Evolutionary conservation across 1,140 invertebrate species (phyloP), one percentile per base, ranked within the genome.

Genomic region (Lepidurus packardi): DNA sequence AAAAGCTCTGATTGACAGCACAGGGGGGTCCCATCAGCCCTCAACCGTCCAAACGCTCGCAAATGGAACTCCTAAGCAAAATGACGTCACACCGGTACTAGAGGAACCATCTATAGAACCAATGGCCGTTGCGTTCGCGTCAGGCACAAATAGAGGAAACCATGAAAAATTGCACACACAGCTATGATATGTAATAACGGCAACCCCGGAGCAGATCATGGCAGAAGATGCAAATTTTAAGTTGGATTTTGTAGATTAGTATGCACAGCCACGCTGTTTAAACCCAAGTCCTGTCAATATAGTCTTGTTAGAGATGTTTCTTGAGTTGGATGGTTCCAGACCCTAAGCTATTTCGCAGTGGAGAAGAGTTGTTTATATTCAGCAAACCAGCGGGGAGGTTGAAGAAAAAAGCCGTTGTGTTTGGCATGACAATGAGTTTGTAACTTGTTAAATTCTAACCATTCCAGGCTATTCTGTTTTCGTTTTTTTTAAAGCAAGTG

Each of bases 351-450:
- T n/a, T 65, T 65, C 53, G 6, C 16, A 13, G 4, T 7, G 9
- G 21, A 21, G 3, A 65, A 65, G 21, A 13, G 53, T 65, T 21
- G 8, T 9, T 13, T 65, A 65, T 65, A 65, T 65, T 65, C 53
- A 65, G 16, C 16, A 65, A 65, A 65, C 16, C 53, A 65, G 53
- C 53, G 21, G 53, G 53, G 53, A n/a, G 16, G 53, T 21, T 21
- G 6, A n/a, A 4, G 21, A 65, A 47, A 65, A 65, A 65, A 21
- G 6, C 16, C 53, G 53, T 21, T 65, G 53, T 21, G 21, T 21
- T 65, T 65, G 53, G 53, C 53, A 65, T 65, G 53, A 65, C 13
- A 65, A 65, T 65, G 53, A 65, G 53, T 65, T 65, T 16, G 53
- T n/a, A 65, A 16, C 53, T 65, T 65, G 16, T 16, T 65, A 21